Evolutionary conservation across 2,113 vertebrate genomes (phyloP), one percentile per base, ranked within the genome.

Genomic region (Phalacrocorax brasilianus): DNA sequence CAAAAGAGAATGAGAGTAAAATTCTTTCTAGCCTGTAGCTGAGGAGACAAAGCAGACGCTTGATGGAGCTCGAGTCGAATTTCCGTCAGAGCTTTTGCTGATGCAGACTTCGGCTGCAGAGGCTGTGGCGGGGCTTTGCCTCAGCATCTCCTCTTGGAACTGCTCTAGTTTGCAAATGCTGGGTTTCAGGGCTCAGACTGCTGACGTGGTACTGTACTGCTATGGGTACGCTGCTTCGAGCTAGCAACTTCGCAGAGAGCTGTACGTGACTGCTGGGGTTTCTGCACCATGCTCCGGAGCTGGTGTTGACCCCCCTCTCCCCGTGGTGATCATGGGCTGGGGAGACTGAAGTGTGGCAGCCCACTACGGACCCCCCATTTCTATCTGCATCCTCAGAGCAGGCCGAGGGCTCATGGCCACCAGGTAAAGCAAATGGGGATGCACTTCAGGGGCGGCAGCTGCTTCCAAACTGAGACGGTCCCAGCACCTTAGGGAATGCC

Each of bases 61-160:
- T 76, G 95, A 92, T 91, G 93, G 93, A 97, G 95, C 95, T 94
- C 75, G 12, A 91, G 95, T 65, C 8, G 38, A 93, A 23, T 83
- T 78, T 63, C 82, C 21, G 12, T 55, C 72, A 22, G 30, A 33
- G 26, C 40, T 47, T 68, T 52, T 18, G 58, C 82, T n/a, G 74
- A 8, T 47, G 82, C 85, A 58, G 93, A n/a, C n/a, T 45, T 24
- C 4, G 5, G 61, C 53, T 33, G 68, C 74, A 63, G 56, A 62
- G 53, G 35, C 62, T 13, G 49, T 3, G n/a, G 40, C 0, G 14
- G 27, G 27, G 52, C 47, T 71, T 50, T 73, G 62, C 47, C 56
- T 68, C 18, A 0, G 3, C 0, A n/a, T 30, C 13, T 44, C 40
- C 21, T 45, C 38, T 45, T 1, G 35, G 70, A 63, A 2, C n/a